These are phyloP conservation scores for Polypedilum vanderplanki DNA, from an alignment of 1,140 invertebrate species.

Conservation along the genomic window DNA sequence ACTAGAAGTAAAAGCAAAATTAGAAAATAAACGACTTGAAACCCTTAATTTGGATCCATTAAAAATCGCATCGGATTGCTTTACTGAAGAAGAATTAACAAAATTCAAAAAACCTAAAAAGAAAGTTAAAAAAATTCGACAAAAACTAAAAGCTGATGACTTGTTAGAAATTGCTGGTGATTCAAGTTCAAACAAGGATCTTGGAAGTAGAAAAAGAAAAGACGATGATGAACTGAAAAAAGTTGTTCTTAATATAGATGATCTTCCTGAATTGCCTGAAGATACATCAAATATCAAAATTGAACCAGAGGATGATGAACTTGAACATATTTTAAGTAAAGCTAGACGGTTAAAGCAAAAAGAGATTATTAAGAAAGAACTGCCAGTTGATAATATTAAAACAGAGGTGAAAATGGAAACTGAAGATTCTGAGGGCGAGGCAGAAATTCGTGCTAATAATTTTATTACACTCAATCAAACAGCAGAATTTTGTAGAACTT, in stretches of 20 bases:
- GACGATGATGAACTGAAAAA: constrained; percentile 39
- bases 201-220: constrained; percentile 47
- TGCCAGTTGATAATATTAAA: constrained; percentile 41
- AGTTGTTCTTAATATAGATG: constrained; percentile 36
- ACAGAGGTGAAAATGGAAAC: constrained; percentile 45
- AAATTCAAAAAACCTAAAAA: constrained; percentile 93
- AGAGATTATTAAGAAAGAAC: constrained; percentile 45
- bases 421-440: constrained; percentile 42
- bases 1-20: constrained; percentile 46
- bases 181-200: constrained; percentile 44
- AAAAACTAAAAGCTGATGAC: constrained; percentile 54
- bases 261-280: constrained; percentile 45
- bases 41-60: constrained; percentile 59
- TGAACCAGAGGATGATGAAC: constrained; percentile 69
- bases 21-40: constrained; percentile 65
- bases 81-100: constrained; percentile 70
- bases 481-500: constrained; percentile 92
- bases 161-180: constrained; percentile 42
- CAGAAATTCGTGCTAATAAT: constrained; percentile 40
- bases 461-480: constrained; percentile 86
- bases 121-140: constrained; percentile 58
- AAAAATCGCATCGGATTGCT: constrained; percentile 81
- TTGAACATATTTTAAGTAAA: constrained; percentile 68
- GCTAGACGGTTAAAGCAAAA: constrained; percentile 63
- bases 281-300: constrained; percentile 55